These are phyloP conservation scores for Oxycera nigricornis DNA, from an alignment of 2,888 invertebrate genomes.

Conservation along the genomic window DNA sequence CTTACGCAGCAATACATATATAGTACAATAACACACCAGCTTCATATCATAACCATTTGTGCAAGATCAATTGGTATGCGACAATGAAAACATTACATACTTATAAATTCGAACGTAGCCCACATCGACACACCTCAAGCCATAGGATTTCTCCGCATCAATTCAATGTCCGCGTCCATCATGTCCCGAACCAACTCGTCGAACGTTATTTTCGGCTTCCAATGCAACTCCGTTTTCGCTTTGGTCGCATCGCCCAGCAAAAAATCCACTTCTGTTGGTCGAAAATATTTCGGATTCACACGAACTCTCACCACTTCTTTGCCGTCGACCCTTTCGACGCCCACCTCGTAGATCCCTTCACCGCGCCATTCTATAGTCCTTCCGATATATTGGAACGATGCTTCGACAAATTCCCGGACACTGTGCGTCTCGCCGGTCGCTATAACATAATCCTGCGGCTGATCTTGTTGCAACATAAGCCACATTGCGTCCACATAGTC, in stretches of 20 bases:
- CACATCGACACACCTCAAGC: constrained; percentile 68
- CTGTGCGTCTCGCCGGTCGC: constrained; percentile 95
- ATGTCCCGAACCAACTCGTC: constrained; percentile 89
- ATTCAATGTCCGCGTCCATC: constrained; percentile 87
- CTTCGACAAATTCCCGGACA: constrained; percentile 95
- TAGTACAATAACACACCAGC: too few species aligned
- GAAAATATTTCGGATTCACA: constrained; percentile 92
- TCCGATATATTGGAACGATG: constrained; percentile 84
- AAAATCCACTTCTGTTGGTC: constrained; percentile 97
- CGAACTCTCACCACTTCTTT: constrained; percentile 78
- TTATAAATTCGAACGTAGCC: too few species aligned
- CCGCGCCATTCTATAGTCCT: constrained; percentile 89
- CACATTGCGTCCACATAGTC: constrained; percentile 99
- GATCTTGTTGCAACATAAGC: constrained; percentile 94
- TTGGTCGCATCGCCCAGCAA: constrained; percentile 93
- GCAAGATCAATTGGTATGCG: too few species aligned
- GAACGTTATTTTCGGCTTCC: constrained; percentile 85
- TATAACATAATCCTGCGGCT: constrained; percentile 95
- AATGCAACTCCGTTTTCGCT: constrained; percentile 84
- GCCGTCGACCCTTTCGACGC: constrained; percentile 62
- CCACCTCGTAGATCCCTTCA: constrained; percentile 78
- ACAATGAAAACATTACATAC: too few species aligned
- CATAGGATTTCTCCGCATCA: constrained; percentile 90
- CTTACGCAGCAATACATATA: too few species aligned
- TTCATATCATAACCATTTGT: too few species aligned